Percentiles rank a stretch among this genome's conserved stretches.
Conservation (phyloP, 2,797 vertebrate genomes). For the Argya squamiceps region DNA sequence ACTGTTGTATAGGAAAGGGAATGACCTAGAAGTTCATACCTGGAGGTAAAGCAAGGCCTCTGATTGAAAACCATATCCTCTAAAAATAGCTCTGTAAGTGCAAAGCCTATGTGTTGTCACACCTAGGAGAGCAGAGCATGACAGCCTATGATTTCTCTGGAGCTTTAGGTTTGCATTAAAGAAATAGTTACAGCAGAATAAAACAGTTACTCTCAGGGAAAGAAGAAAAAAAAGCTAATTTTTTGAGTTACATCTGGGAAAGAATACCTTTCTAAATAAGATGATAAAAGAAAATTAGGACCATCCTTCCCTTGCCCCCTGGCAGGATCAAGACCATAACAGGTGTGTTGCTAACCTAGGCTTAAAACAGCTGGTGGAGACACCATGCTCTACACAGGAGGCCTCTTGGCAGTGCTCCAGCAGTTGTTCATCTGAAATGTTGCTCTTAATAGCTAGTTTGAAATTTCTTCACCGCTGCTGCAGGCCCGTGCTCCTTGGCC, state of each 20-base stretch:
- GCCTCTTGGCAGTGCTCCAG: background rate
- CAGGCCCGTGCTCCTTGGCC: background rate
- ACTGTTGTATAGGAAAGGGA: background rate
- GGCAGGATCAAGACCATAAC: background rate
- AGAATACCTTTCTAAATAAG: background rate
- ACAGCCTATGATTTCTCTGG: background rate
- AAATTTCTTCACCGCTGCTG: background rate
- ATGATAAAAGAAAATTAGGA: background rate
- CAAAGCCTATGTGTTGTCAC: background rate
- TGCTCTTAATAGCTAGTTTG: background rate
- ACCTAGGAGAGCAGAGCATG: background rate
- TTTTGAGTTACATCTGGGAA: background rate
- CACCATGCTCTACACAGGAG: background rate
- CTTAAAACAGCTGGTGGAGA: background rate
- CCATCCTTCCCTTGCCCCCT: background rate
- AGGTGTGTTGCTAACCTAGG: background rate
- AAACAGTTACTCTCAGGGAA: background rate
- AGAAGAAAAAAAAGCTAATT: background rate
- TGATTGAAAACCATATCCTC: background rate
- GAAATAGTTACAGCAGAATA: background rate
- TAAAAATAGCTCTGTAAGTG: background rate
- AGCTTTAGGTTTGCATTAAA: background rate
- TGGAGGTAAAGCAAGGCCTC: background rate
- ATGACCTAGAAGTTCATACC: background rate
- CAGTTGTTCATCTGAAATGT: background rate